phyloP scores from a whole-genome alignment of 2,888 invertebrate species.

The Sphaerophoria taeniata region DNA sequence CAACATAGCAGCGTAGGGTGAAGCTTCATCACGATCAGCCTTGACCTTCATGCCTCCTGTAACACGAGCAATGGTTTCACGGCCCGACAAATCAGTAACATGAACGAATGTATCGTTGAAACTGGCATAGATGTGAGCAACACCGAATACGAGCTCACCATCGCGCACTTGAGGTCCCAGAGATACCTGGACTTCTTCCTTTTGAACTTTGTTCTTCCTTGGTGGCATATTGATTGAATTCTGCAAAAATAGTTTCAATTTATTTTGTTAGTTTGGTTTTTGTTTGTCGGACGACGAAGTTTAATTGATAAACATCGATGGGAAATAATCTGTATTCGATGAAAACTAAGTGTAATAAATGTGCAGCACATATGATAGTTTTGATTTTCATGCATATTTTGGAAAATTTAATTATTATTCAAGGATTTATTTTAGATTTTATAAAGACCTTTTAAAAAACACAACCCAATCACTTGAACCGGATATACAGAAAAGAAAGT shows the following conservation, averaged over 20 bases:
- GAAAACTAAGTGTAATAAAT: slow-evolving; percentile 3
- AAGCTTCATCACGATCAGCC: slow-evolving; percentile 99
- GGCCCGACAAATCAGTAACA: slow-evolving; percentile 99
- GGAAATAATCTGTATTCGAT: slow-evolving; percentile 29
- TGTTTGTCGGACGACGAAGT: slow-evolving; percentile 37
- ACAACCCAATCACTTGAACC: slow-evolving; percentile 80
- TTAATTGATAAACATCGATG: slow-evolving; percentile 75
- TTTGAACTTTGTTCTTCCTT: slow-evolving; percentile 97
- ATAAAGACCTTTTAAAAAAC: slow-evolving; percentile 76
- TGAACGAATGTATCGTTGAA: slow-evolving; percentile 99
- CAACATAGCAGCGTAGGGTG: slow-evolving; percentile 99
- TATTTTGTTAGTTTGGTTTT: slow-evolving; percentile 24
- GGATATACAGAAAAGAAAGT: slow-evolving; percentile 81
- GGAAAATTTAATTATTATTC: slow-evolving; percentile 66
- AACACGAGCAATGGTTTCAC: slow-evolving; percentile 96
- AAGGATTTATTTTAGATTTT: slow-evolving; percentile 72
- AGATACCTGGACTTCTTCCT: slow-evolving; percentile 98
- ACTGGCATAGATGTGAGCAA: slow-evolving; percentile 99
- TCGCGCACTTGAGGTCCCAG: slow-evolving; percentile 98
- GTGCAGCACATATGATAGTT: slow-evolving; percentile 38
- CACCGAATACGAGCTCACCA: slow-evolving; percentile 99
- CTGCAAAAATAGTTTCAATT: slow-evolving; percentile 32
- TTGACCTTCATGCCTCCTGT: slow-evolving; percentile 99
- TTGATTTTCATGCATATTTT: slow-evolving; percentile 73
- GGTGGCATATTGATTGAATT: slow-evolving; percentile 90